phyloP scores from a whole-genome alignment of 2,888 invertebrate species.

The Apeira syringaria region DNA sequence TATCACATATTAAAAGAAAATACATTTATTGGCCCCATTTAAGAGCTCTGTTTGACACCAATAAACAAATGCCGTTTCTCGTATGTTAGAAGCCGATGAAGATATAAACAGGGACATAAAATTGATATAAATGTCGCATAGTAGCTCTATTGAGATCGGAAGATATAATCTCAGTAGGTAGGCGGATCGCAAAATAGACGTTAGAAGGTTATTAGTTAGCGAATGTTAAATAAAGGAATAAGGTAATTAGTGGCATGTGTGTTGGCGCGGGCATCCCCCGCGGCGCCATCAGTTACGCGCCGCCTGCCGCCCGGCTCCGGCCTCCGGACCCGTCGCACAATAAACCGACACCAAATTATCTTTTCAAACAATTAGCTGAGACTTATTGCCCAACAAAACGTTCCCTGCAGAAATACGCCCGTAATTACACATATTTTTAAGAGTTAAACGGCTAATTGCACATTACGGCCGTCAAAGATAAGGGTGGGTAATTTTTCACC shows the following conservation, averaged over 20 bases:
- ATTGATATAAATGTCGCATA: constrained; percentile 11
- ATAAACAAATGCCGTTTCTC: too few relatives aligned
- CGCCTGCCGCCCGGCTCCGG: constrained; percentile 41
- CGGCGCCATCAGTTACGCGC: constrained; percentile 60
- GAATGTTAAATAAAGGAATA: constrained; percentile 30
- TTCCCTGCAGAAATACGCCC: constrained; percentile 43
- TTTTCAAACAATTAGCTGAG: constrained; percentile 73
- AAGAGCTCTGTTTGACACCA: too few relatives aligned
- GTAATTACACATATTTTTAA: constrained; percentile 48
- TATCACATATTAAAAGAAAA: too few relatives aligned
- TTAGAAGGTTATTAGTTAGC: constrained; percentile 19
- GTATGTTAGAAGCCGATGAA: constrained; percentile 6
- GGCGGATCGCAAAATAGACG: constrained; percentile 13
- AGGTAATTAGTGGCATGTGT: constrained; percentile 68
- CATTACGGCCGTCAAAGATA: constrained; percentile 30
- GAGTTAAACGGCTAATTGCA: constrained; percentile 35
- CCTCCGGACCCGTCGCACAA: constrained; percentile 54
- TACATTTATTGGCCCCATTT: background rate
- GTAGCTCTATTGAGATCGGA: constrained; percentile 8
- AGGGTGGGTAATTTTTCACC: constrained; percentile 34
- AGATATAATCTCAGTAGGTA: constrained; percentile 3
- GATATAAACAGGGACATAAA: constrained; percentile 16
- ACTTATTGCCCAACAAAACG: constrained; percentile 61
- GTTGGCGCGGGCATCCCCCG: constrained; percentile 35
- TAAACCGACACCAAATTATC: constrained; percentile 74